Evolutionary conservation across 2,888 invertebrate genomes (phyloP).

Genomic region (Suillia variegata): DNA sequence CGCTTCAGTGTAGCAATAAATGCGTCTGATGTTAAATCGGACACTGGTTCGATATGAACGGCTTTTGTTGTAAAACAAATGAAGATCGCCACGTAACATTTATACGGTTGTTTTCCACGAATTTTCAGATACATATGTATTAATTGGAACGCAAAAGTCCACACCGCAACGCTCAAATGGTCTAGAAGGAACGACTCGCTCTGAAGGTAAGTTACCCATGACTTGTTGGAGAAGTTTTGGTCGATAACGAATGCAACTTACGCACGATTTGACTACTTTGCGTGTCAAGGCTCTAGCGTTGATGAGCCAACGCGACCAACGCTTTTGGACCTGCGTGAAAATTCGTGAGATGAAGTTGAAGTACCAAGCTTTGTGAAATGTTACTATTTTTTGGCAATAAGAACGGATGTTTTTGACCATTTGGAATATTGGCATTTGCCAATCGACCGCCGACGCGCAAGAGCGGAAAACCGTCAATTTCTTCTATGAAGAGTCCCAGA

Average conservation of each 20-base stretch:
- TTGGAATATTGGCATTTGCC: constrained; percentile 5
- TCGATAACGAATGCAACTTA: background rate
- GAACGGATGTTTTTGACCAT: constrained; percentile 8
- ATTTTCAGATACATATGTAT: constrained; percentile 15
- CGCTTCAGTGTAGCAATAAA: constrained; percentile 15
- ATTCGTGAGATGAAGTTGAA: background rate
- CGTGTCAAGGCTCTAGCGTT: background rate
- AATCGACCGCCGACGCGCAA: constrained; percentile 3
- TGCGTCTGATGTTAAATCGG: constrained; percentile 13
- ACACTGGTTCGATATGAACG: constrained; percentile 15
- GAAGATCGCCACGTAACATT: constrained; percentile 5
- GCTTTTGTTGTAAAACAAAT: constrained; percentile 10
- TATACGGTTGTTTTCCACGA: constrained; percentile 13
- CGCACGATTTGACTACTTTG: background rate
- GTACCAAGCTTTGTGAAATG: background rate
- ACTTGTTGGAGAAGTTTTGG: background rate
- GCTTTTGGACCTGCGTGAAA: background rate
- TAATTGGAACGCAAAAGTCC: constrained; percentile 19
- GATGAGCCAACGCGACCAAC: background rate
- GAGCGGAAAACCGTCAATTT: background rate
- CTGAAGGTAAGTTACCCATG: background rate
- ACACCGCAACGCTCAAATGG: constrained; percentile 23
- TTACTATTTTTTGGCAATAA: constrained; percentile 9
- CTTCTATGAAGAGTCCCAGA: too few relatives aligned
- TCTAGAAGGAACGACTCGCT: constrained; percentile 6